A percentile compares a stretch with the other conserved stretches of the same genome.
Evolutionary conservation across 2,888 invertebrate genomes (phyloP).

Genomic region (Cylloceria caligata): DNA sequence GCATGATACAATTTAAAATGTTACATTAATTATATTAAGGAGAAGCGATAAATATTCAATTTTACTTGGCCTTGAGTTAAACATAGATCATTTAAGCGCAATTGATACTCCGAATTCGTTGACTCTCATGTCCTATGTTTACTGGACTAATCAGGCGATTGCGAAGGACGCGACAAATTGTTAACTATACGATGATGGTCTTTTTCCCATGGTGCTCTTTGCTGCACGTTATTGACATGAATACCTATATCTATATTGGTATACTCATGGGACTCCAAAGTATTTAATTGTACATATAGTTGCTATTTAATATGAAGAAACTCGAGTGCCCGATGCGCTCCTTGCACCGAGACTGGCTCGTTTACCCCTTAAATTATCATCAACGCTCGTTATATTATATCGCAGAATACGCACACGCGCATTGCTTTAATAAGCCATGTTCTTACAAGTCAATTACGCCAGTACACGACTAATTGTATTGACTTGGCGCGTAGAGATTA

Average conservation of each 20-base stretch:
- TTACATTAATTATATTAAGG: neutral
- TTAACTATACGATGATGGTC: conserved; percentile 8
- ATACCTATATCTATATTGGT: conserved; percentile 53
- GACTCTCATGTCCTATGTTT: neutral
- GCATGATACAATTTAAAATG: neutral
- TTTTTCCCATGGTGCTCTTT: conserved; percentile 48
- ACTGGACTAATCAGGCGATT: neutral
- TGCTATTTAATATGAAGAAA: conserved; percentile 38
- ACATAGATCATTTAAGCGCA: too few relatives aligned
- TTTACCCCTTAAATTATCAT: conserved; percentile 46
- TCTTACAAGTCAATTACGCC: conserved; percentile 40
- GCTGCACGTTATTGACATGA: conserved; percentile 63
- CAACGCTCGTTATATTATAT: conserved; percentile 50
- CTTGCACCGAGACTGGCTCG: conserved; percentile 44
- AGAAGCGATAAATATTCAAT: neutral
- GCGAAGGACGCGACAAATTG: conserved; percentile 29
- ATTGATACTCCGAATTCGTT: neutral
- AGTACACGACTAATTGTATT: conserved; percentile 16
- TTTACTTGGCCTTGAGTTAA: neutral
- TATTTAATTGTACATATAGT: conserved; percentile 45
- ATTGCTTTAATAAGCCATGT: conserved; percentile 12
- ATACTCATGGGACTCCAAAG: conserved; percentile 58
- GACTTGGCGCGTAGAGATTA: neutral
- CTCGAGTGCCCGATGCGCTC: conserved; percentile 3
- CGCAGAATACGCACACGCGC: neutral